Evolutionary conservation across 2,888 invertebrate species (phyloP).

Genomic region (Cerceris rybyensis): DNA sequence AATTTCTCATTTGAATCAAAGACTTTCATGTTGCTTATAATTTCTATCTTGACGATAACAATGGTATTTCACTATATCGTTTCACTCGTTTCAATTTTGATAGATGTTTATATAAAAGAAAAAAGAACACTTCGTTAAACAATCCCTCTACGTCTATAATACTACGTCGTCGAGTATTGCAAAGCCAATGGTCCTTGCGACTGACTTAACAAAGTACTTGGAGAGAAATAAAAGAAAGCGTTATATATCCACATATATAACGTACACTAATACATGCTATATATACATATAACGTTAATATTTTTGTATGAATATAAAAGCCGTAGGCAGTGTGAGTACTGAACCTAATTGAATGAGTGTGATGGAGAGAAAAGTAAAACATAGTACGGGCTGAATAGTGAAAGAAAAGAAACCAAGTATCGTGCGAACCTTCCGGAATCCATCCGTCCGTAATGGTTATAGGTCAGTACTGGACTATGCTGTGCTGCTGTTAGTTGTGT

Average conservation of each 20-base stretch:
- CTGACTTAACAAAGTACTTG: slow-evolving; percentile 63
- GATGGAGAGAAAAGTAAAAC: slow-evolving; percentile 22
- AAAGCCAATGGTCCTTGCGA: slow-evolving; percentile 61
- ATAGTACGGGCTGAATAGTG: slow-evolving; percentile 44
- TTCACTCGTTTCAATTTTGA: no score
- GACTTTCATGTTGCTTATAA: no score
- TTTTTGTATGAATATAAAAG: slow-evolving; percentile 60
- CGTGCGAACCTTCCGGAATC: slow-evolving; percentile 71
- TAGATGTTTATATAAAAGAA: no score
- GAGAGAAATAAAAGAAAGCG: slow-evolving; percentile 61
- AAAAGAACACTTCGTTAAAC: neutral
- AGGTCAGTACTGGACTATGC: slow-evolving; percentile 82
- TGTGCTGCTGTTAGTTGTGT: slow-evolving; percentile 80
- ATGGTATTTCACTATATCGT: no score
- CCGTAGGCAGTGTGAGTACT: slow-evolving; percentile 78
- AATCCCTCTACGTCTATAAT: neutral
- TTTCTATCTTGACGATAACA: no score
- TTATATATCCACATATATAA: slow-evolving; percentile 48
- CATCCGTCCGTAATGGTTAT: slow-evolving; percentile 82
- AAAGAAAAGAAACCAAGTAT: slow-evolving; percentile 41
- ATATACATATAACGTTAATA: slow-evolving; percentile 45
- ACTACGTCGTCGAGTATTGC: slow-evolving; percentile 54
- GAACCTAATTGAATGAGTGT: slow-evolving; percentile 74
- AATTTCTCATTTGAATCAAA: no score
- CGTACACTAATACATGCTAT: slow-evolving; percentile 38